Evolutionary conservation across 2,888 invertebrate genomes (phyloP).

Genomic region (Rhopalosiphum nymphaeae): DNA sequence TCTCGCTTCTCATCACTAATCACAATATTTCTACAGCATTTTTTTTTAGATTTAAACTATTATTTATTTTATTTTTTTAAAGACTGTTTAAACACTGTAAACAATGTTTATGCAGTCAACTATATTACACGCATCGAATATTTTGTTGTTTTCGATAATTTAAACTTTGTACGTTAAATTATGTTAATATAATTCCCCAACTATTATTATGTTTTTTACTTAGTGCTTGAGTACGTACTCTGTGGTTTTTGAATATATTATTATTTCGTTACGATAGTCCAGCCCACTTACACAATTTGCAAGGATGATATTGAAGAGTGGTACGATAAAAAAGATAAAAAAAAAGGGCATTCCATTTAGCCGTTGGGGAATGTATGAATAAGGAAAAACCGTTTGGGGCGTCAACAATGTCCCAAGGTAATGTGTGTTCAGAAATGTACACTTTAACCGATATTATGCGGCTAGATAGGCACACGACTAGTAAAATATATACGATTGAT

Average conservation of each 20-base stretch:
- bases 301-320: neutral
- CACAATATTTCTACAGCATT: neutral
- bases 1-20: neutral
- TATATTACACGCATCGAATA: neutral
- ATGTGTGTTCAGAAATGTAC: constrained; percentile 20
- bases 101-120: neutral
- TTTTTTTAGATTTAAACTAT: neutral
- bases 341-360: neutral
- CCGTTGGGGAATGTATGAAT: neutral
- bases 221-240: neutral
- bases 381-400: neutral
- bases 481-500: constrained; percentile 20
- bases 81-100: too few species aligned
- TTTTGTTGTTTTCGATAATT: neutral
- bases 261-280: neutral
- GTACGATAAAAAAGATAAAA: constrained; percentile 2
- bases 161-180: neutral
- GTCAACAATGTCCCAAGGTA: constrained; percentile 11
- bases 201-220: constrained; percentile 13
- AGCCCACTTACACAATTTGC: neutral
- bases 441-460: constrained; percentile 17
- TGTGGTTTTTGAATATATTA: neutral
- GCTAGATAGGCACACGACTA: neutral
- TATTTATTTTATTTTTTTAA: neutral
- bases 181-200: neutral